phyloP scores from a whole-genome alignment of 1,140 invertebrate genomes.

The Pseudomyrmex pallidus region DNA sequence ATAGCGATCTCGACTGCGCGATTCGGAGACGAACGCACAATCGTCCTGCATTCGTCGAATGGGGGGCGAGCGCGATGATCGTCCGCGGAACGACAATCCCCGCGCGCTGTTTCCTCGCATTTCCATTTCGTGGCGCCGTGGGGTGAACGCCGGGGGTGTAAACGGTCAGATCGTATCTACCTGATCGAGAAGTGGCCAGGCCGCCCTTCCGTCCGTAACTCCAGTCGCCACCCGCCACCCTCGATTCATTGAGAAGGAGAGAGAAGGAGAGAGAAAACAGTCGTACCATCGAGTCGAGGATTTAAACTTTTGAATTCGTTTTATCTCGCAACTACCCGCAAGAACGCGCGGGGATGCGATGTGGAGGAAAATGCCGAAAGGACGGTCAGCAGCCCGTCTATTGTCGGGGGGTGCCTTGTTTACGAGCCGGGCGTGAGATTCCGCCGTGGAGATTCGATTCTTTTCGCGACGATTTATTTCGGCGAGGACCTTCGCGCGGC shows the following conservation, averaged over 20 bases:
- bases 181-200: conserved; percentile 70
- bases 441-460: conserved; percentile 78
- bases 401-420: conserved; percentile 82
- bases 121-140: conserved; percentile 73
- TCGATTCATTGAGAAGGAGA: conserved; percentile 14
- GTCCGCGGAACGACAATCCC: conserved; percentile 46
- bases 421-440: conserved; percentile 84
- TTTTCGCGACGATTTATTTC: conserved; percentile 68
- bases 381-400: conserved; percentile 78
- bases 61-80: conserved; percentile 21
- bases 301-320: conserved; percentile 84
- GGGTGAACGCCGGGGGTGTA: conserved; percentile 56
- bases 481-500: conserved; percentile 58
- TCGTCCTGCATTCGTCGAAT: background rate
- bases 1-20: conserved; percentile 30
- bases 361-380: conserved; percentile 60
- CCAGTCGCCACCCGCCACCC: conserved; percentile 26
- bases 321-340: conserved; percentile 79
- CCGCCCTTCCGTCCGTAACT: conserved; percentile 50
- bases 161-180: conserved; percentile 81
- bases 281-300: conserved; percentile 69
- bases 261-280: conserved; percentile 2
- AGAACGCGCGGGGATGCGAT: conserved; percentile 67
- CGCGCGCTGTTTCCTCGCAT: conserved; percentile 61
- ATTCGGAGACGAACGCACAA: conserved; percentile 29